A percentile compares a stretch with the other conserved stretches of the same genome.
phyloP scores from a whole-genome alignment of 2,113 vertebrate species.

The Seriola rivoliana region DNA sequence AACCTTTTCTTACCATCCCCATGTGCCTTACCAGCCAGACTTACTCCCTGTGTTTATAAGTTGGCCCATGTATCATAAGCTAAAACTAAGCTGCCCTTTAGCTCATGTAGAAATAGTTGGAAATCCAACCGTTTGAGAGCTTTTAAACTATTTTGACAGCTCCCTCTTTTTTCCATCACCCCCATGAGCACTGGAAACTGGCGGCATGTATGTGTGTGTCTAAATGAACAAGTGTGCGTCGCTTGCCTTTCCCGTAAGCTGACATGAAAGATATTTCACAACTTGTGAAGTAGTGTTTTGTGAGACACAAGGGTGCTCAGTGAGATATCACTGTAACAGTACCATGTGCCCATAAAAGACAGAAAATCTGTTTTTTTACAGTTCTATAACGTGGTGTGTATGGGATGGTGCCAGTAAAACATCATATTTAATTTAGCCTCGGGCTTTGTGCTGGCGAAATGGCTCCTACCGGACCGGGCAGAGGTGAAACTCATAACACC shows the following conservation, averaged over 20 bases:
- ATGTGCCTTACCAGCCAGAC: constrained; percentile 75
- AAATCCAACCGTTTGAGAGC: constrained; percentile 76
- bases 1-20: constrained; percentile 79
- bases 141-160: constrained; percentile 84
- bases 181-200: constrained; percentile 77
- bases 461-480: constrained; percentile 50
- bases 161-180: constrained; percentile 77
- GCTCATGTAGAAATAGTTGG: constrained; percentile 80
- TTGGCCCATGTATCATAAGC: constrained; percentile 80
- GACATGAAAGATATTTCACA: constrained; percentile 80
- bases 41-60: constrained; percentile 79
- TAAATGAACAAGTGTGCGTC: constrained; percentile 71
- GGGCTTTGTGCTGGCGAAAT: constrained; percentile 42
- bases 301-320: constrained; percentile 63
- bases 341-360: constrained; percentile 62
- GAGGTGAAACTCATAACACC: constrained; percentile 53
- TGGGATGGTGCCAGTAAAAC: constrained; percentile 57
- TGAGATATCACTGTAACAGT: constrained; percentile 71
- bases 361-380: constrained; percentile 65
- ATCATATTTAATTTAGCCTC: constrained; percentile 63
- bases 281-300: constrained; percentile 75
- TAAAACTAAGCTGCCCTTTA: constrained; percentile 81
- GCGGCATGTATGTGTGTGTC: constrained; percentile 58
- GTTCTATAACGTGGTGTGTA: constrained; percentile 52
- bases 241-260: constrained; percentile 74